Evolutionary conservation across 2,797 vertebrate species (phyloP).

Genomic region (Crypturellus tataupa): DNA sequence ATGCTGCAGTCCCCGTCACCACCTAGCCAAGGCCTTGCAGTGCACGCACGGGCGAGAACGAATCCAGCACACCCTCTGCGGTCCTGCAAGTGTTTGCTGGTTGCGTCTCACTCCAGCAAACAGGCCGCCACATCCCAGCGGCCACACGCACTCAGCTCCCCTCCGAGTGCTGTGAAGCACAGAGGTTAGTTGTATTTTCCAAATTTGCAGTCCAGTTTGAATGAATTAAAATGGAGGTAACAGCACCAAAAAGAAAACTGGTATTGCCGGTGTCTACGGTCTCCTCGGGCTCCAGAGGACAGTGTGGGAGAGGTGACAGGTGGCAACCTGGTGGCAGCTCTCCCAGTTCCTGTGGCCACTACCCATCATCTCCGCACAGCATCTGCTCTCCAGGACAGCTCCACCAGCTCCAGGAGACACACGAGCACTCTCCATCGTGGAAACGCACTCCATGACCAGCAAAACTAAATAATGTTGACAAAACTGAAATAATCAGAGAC

Average conservation of each 20-base stretch:
- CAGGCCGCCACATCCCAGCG: not conserved
- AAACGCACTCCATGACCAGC: not conserved
- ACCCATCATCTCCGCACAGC: not conserved
- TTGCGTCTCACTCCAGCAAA: not conserved
- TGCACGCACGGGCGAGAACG: not conserved
- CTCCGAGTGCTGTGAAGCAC: not conserved
- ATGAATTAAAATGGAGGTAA: not conserved
- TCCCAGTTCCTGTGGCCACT: not conserved
- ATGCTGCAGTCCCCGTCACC: too few relatives aligned
- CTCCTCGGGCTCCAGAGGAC: not conserved
- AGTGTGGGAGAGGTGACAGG: not conserved
- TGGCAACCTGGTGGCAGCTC: too few relatives aligned
- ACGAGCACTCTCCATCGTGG: not conserved
- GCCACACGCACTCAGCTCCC: not conserved
- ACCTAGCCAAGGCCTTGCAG: not conserved
- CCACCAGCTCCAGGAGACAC: not conserved
- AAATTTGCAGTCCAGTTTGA: not conserved
- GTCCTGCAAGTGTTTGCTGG: too few relatives aligned
- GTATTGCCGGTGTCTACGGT: not conserved
- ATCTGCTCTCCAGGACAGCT: not conserved
- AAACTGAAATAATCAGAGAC: not conserved
- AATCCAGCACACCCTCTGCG: not conserved
- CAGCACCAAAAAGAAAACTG: not conserved
- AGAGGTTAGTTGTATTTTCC: not conserved
- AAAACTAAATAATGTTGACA: not conserved